Evolutionary conservation across 2,797 vertebrate genomes (phyloP), one percentile per base, ranked within the genome.

Genomic region (Artibeus jamaicensis): DNA sequence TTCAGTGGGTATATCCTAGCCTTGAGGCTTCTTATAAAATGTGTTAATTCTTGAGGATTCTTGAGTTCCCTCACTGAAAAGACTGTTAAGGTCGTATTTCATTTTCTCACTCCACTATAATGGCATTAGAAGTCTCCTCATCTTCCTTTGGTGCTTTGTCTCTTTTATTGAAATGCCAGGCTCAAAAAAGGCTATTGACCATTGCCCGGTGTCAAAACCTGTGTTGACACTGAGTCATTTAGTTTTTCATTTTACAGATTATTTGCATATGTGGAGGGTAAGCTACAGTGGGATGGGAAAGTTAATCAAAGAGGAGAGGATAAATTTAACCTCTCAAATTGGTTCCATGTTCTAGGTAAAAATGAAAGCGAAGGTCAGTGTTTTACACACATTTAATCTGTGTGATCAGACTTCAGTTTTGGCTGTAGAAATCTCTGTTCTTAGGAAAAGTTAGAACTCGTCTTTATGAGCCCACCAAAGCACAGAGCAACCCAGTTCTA

Each of bases 241-340:
- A 89, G 55, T 32, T 87, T 93, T 90, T 81, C 22, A 76, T 86
- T 82, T 92, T 84, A 39, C 22, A 85, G 67, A 71, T 87, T 86
- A 48, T 79, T 89, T 89, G 39, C 19, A 4, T 71, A 14, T 71
- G 21, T 53, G 37, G 39, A 81, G 68, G 68, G 15, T 87, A 68
- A 62, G 26, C 37, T 65, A 71, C 46, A 32, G 11, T 74, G n/a
- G 83, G 24, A 53, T 83, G 48, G 68, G 21, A 92, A 29, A 2
- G 55, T 87, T 95, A 87, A 53, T 86, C 67, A 86, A 92, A 92
- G 46, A 82, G 29, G 34, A 86, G 74, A 88, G 55, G 57, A 62
- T 86, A 84, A 76, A 46, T 79, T 88, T 94, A 86, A 76, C 71
- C 12, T 71, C 21, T 18, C 22, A 70, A 32, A 39, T 70, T 77